Percentiles rank a stretch among this genome's conserved stretches.
Conservation (phyloP, 2,113 vertebrate genomes). For the Nibea coibor region DNA sequence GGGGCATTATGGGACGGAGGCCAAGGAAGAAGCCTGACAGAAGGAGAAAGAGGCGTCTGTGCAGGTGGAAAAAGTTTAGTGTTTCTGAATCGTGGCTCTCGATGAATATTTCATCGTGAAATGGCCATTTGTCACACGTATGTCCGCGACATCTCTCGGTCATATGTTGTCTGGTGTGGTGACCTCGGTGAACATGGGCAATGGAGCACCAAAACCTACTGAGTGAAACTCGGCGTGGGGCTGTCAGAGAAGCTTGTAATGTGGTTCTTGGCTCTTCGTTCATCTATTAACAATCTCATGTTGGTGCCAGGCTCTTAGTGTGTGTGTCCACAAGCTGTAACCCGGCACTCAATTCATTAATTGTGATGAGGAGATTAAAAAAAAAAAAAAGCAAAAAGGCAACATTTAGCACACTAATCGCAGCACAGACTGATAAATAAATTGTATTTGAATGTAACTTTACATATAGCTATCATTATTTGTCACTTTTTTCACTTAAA, state of each 20-base stretch:
- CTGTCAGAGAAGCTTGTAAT: constrained; percentile 57
- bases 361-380: neutral
- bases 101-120: constrained; percentile 59
- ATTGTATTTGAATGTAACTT: neutral
- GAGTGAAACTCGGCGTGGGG: constrained; percentile 35
- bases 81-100: constrained; percentile 46
- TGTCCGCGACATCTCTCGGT: constrained; percentile 19
- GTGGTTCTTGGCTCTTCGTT: constrained; percentile 53
- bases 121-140: constrained; percentile 50
- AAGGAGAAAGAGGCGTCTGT: constrained; percentile 46
- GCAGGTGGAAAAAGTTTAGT: constrained; percentile 64
- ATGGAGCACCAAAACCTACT: constrained; percentile 19
- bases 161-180: neutral
- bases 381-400: neutral
- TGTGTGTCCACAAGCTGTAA: constrained; percentile 40
- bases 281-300: constrained; percentile 58
- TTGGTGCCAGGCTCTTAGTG: constrained; percentile 48
- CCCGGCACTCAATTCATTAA: constrained; percentile 41
- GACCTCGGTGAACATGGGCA: constrained; percentile 42
- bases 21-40: constrained; percentile 42
- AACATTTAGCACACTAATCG: constrained; percentile 4
- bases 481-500: neutral
- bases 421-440: neutral
- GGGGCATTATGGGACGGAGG: constrained; percentile 36
- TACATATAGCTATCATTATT: neutral